Evolutionary conservation across 2,888 invertebrate genomes (phyloP).

Genomic region (Augochlorella aurata): DNA sequence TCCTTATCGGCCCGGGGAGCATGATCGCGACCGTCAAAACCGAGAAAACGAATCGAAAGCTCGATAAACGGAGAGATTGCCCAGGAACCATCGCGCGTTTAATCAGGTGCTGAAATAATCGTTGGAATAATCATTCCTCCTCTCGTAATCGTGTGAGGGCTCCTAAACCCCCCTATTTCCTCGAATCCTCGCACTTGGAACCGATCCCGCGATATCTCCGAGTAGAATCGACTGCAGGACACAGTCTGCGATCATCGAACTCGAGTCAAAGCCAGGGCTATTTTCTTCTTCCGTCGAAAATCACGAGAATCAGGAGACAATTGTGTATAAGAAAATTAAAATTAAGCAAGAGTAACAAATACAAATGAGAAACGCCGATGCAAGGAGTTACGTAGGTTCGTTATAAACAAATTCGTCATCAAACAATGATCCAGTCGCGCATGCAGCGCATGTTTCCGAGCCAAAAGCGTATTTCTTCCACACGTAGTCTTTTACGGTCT

Average conservation of each 20-base stretch:
- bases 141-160: background rate
- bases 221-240: too few species aligned
- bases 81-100: conserved; percentile 15
- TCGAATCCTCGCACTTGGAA: background rate
- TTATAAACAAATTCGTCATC: conserved; percentile 29
- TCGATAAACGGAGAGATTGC: conserved; percentile 34
- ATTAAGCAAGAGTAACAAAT: too few species aligned
- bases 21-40: conserved; percentile 38
- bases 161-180: too few species aligned
- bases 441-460: background rate
- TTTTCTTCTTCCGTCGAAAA: too few species aligned
- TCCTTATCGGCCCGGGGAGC: conserved; percentile 40
- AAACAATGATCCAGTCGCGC: conserved; percentile 39
- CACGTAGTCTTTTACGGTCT: conserved; percentile 47
- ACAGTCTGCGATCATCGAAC: too few species aligned
- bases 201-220: background rate
- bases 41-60: conserved; percentile 37
- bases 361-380: too few species aligned
- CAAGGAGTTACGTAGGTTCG: too few species aligned
- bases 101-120: conserved; percentile 44
- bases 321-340: too few species aligned
- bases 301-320: too few species aligned
- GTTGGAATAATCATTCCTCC: background rate
- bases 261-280: too few species aligned
- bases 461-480: conserved; percentile 27